Base-by-base conservation (phyloP, 2,888 invertebrate genomes). In the Prostheceraeus crozeri region DNA sequence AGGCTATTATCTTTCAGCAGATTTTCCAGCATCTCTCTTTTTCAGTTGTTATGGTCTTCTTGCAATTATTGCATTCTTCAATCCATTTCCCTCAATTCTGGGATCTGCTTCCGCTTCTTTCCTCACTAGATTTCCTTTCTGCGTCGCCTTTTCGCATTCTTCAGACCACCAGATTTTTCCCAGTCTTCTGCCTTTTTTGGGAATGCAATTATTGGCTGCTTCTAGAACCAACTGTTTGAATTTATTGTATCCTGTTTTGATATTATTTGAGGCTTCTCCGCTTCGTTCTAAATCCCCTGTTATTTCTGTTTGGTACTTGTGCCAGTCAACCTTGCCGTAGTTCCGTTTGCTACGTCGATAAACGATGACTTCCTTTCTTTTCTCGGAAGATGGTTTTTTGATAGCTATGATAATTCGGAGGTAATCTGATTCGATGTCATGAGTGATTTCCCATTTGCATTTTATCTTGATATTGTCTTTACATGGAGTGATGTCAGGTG, bases 341-440 rank as follows among this genome's bases (percentile, higher is more conserved):
- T n/a, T n/a, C n/a, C n/a, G n/a, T n/a, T n/a, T n/a, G n/a, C n/a
- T n/a, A n/a, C n/a, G n/a, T n/a, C n/a, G n/a, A n/a, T n/a, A n/a
- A n/a, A n/a, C n/a, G n/a, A n/a, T n/a, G n/a, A n/a, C n/a, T n/a
- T n/a, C n/a, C n/a, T n/a, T n/a, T n/a, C n/a, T n/a, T n/a, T n/a
- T n/a, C n/a, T n/a, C n/a, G n/a, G n/a, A n/a, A n/a, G n/a, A n/a
- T n/a, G n/a, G n/a, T n/a, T n/a, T n/a, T n/a, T n/a, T n/a, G n/a
- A n/a, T n/a, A n/a, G n/a, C 14, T 30, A 48, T 48, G 48, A 48
- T 48, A 8, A 48, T 48, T 10, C 27, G 48, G 14, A 48, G 48
- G 48, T 48, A 30, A 48, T 48, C 48, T 4, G 48, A 48, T 48
- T 30, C 48, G 23, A 25, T 21, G 8, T 48, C 48, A 10, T 10